These are phyloP conservation scores for Serilophus lunatus DNA, from an alignment of 2,113 vertebrate genomes.

Conservation along the genomic window DNA sequence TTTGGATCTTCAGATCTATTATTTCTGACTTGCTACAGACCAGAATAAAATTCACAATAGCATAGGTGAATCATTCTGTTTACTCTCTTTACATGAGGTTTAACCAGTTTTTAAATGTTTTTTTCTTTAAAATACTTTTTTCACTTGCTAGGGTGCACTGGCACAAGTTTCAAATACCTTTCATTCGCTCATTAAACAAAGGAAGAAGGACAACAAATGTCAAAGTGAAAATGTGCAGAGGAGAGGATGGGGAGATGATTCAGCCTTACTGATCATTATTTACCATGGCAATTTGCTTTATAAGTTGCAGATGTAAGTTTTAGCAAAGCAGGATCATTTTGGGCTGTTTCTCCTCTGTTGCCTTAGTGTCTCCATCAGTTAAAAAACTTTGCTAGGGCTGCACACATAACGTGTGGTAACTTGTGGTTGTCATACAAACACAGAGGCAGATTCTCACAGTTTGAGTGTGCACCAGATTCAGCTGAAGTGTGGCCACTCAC, in stretches of 20 bases:
- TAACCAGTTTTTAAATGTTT: background rate
- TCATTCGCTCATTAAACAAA: background rate
- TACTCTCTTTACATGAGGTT: background rate
- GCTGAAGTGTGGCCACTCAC: background rate
- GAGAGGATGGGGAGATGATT: constrained; percentile 59
- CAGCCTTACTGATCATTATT: constrained; percentile 35
- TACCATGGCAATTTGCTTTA: constrained; percentile 34
- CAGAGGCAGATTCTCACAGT: background rate
- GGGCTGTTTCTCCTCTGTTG: background rate
- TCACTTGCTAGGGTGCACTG: background rate
- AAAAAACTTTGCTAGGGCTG: background rate
- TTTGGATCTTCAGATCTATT: background rate
- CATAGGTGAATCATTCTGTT: background rate
- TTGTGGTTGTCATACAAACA: background rate
- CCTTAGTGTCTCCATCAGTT: background rate
- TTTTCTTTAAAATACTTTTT: constrained; percentile 3
- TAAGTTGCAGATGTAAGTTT: constrained; percentile 34
- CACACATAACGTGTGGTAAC: background rate
- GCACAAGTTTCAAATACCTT: constrained; percentile 14
- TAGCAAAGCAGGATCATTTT: background rate
- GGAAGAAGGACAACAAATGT: constrained; percentile 50
- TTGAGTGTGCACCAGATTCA: background rate
- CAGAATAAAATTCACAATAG: background rate
- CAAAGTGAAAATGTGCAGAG: constrained; percentile 60
- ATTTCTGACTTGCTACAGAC: background rate